A percentile compares a stretch with the other conserved stretches of the same genome.
phyloP scores from a whole-genome alignment of 2,888 invertebrate genomes.

The Leucophenga maculata region DNA sequence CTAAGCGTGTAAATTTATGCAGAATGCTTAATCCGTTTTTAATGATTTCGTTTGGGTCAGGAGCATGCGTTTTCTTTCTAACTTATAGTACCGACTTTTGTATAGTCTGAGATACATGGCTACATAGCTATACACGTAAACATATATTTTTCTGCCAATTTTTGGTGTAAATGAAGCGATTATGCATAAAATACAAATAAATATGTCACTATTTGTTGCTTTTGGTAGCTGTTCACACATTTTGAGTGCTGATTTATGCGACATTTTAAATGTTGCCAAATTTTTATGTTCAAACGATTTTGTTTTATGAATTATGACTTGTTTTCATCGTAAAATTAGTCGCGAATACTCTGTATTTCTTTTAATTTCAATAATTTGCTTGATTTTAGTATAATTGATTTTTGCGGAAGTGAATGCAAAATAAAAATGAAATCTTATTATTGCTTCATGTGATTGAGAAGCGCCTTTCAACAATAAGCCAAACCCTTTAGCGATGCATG shows the following conservation, averaged over 20 bases:
- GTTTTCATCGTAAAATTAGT: conserved; percentile 16
- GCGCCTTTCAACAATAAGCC: too few species aligned
- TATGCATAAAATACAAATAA: neutral
- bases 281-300: conserved; percentile 3
- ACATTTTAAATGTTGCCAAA: conserved; percentile 43
- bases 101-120: neutral
- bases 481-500: neutral
- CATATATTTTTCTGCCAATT: neutral
- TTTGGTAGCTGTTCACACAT: neutral
- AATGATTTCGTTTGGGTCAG: conserved; percentile 49
- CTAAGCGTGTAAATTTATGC: conserved; percentile 55
- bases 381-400: conserved; percentile 13
- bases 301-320: conserved; percentile 9
- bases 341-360: neutral
- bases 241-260: conserved; percentile 38
- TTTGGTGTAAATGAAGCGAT: conserved; percentile 17
- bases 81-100: too few species aligned
- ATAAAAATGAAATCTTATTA: neutral
- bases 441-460: too few species aligned
- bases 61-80: too few species aligned
- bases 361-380: neutral
- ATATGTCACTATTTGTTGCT: neutral
- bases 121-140: neutral
- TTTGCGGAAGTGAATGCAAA: conserved; percentile 12
- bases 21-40: conserved; percentile 61